phyloP scores from a whole-genome alignment of 2,797 vertebrate species.

The Aulostomus chinensis region DNA sequence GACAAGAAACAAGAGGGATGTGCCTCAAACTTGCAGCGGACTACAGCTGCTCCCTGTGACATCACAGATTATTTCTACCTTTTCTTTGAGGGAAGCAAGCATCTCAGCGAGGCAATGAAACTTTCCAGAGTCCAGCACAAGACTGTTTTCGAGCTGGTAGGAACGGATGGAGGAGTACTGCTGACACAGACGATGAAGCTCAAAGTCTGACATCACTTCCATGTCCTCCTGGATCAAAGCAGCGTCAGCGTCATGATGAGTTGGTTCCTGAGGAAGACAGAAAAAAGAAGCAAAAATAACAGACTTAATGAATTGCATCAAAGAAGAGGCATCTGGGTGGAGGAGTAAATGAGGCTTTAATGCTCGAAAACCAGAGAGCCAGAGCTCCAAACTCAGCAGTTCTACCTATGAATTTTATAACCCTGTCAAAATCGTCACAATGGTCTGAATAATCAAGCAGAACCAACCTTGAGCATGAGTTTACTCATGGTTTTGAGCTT shows the following conservation, averaged over 20 bases:
- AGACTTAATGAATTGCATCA: too few species aligned
- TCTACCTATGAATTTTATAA: too few species aligned
- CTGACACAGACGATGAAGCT: slow-evolving; percentile 91
- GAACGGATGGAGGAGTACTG: slow-evolving; percentile 85
- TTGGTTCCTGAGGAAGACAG: slow-evolving; percentile 85
- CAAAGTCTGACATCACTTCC: slow-evolving; percentile 98
- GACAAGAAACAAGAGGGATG: too few species aligned
- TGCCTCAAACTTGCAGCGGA: too few species aligned
- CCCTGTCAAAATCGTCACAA: too few species aligned
- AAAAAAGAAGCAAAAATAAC: too few species aligned
- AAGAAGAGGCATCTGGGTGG: too few species aligned
- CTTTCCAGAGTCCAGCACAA: slow-evolving; percentile 94
- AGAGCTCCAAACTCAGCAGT: too few species aligned
- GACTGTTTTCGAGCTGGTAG: slow-evolving; percentile 85
- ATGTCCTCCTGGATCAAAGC: slow-evolving; percentile 96
- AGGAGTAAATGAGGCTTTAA: too few species aligned
- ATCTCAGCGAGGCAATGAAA: slow-evolving; percentile 84
- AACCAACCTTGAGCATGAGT: slow-evolving; percentile 92
- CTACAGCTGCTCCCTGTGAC: too few species aligned
- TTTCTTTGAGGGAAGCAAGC: slow-evolving; percentile 85
- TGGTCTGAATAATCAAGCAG: background rate
- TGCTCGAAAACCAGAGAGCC: too few species aligned
- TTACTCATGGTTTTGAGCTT: slow-evolving; percentile 91
- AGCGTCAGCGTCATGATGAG: slow-evolving; percentile 89
- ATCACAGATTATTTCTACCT: slow-evolving; percentile 64